These are phyloP conservation scores for Ophion slaviceki DNA, from an alignment of 2,888 invertebrate genomes.

Conservation along the genomic window DNA sequence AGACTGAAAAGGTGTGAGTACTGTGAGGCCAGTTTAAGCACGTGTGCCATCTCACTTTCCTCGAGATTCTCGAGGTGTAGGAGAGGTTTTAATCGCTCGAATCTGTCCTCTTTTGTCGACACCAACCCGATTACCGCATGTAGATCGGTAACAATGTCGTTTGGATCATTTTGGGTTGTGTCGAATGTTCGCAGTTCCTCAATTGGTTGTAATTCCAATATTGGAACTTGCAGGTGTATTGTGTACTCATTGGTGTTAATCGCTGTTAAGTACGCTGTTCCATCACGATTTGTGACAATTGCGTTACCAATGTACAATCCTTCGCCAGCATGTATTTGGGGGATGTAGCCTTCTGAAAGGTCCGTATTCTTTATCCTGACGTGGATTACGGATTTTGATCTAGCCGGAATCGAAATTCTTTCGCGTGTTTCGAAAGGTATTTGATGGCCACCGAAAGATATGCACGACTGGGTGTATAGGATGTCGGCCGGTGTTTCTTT, in stretches of 20 bases:
- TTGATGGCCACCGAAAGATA: constrained; percentile 1
- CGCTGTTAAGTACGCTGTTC: background rate
- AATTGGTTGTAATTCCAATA: background rate
- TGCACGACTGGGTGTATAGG: constrained; percentile 24
- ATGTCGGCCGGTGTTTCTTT: constrained; percentile 33
- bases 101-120: constrained; percentile 3
- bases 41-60: constrained; percentile 35
- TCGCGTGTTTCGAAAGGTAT: constrained; percentile 44
- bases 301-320: constrained; percentile 34
- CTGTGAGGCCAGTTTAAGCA: constrained; percentile 3
- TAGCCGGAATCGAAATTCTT: constrained; percentile 9
- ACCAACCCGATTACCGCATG: background rate
- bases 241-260: background rate
- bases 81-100: constrained; percentile 24
- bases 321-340: constrained; percentile 7
- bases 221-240: background rate
- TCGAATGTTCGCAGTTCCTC: background rate
- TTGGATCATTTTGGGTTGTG: background rate
- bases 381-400: constrained; percentile 11
- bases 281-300: constrained; percentile 3
- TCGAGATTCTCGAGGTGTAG: constrained; percentile 28
- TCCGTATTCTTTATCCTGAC: constrained; percentile 1
- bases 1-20: constrained; percentile 15
- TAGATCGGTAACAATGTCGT: background rate
- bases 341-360: constrained; percentile 22